Evolutionary conservation across 1,140 invertebrate genomes (phyloP), one percentile per base, ranked within the genome.

Genomic region (Aphidius ervi): DNA sequence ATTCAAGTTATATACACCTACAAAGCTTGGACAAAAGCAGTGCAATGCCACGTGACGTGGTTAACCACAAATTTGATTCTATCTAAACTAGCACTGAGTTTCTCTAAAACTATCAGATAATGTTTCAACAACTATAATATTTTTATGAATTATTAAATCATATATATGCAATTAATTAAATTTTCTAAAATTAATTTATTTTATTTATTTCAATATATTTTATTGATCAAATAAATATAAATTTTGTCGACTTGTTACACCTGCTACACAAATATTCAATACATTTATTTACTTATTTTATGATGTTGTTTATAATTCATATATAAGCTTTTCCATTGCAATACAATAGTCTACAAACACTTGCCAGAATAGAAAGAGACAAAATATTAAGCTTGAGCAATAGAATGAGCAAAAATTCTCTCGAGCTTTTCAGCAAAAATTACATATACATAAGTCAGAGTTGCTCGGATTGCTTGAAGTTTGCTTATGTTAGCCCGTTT

Each of bases 41-140:
- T 31, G 23, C 50, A 58, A 66, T 65, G 68, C 64, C 60, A 62
- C 68, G 68, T 40, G 58, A 63, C 43, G 65, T 58, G 67, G 68
- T 69, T 68, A 72, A 65, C 71, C 67, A 64, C 71, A 73, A 64
- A 73, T 67, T 65, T 66, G 64, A 67, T 67, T 49, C n/a, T 8
- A 16, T 61, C 58, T 59, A 57, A 56, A 64, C 58, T 23, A 41
- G 23, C 23, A 1, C 3, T 23, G 23, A 31, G 23, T 31, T 31
- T 31, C 2, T 31, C 23, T 31, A 0, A 31, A 16, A 31, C 23
- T 31, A 31, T 31, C 1, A 31, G 23, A 31, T 31, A 31, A 31
- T 31, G 4, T 31, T 31, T 31, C 23, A 31, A 31, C 23, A 31
- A 31, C 2, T 31, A 31, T 16, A 31, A 31, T 31, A 31, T 31